Base-by-base conservation (phyloP, 2,888 invertebrate genomes). In the Creontiades dilutus region DNA sequence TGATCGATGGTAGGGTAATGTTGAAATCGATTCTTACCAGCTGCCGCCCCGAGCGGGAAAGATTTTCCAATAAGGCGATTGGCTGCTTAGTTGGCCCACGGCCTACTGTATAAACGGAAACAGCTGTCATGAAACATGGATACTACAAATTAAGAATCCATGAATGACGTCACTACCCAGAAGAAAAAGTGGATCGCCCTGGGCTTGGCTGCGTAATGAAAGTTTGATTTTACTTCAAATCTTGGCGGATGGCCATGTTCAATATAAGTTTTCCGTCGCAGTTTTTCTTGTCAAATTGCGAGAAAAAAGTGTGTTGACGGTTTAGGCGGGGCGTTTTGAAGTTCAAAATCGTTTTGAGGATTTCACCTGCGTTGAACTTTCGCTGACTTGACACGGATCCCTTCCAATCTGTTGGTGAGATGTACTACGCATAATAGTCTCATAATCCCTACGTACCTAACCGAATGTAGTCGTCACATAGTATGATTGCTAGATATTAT, bases 31-130 rank as follows among this genome's bases (percentile, higher is more conserved):
- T 61, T 2, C 7, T n/a, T 16, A 61, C 19, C 68, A 68, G 68
- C 68, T 68, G 68, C 68, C 68, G 68, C 68, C 68, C 68, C 5
- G 68, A 68, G 68, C 68, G 68, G 68, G 68, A 68, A 68, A 19
- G 68, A 13, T 5, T 68, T 68, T 68, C 68, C 68, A 3, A 5
- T 23, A 5, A 68, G 0, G 11, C 13, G 47, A 89, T 89, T 89
- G 89, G 89, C 27, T 84, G 84, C 23, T 75, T 89, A 28, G 23
- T 23, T 11, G 19, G 11, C 68, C 5, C 11, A 68, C 28, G 4
- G 78, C 78, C 78, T 78, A 11, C 19, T 78, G 78, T 46, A 78
- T 78, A 1, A 16, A 7, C 78, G 9, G 7, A 19, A 37, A 78
- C 19, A 68, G 68, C 68, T 68, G 68, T 68, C 23, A 11, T 11